Percentiles rank a stretch among this genome's conserved stretches.
Evolutionary conservation across 37 sponge, comb jelly and placozoan genomes (phyloP).

Genomic region (Ianthella basta): DNA sequence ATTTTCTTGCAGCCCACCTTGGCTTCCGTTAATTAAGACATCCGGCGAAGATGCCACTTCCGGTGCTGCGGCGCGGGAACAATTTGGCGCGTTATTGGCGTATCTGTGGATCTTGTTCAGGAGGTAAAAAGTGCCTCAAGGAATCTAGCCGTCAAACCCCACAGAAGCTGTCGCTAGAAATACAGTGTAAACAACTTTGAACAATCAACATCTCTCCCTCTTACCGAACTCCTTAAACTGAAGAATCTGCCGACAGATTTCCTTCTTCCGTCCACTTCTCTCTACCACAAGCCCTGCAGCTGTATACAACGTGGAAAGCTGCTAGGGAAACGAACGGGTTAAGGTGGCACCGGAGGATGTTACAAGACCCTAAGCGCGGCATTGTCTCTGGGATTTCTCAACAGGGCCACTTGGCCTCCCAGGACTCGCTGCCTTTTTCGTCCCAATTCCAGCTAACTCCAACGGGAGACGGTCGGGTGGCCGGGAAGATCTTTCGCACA

Average conservation of each 20-base stretch:
- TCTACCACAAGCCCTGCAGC: background rate
- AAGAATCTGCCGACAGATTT: no score
- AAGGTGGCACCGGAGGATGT: background rate
- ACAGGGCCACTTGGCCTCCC: background rate
- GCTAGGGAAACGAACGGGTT: background rate
- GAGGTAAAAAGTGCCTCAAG: no score
- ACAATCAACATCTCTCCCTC: no score
- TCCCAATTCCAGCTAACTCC: background rate
- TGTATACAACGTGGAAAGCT: background rate
- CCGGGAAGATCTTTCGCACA: no score
- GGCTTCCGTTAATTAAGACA: no score
- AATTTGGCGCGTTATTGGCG: constrained; percentile 37
- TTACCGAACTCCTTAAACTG: no score
- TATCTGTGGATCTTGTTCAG: background rate
- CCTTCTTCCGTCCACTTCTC: background rate
- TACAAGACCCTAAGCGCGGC: background rate
- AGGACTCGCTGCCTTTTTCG: background rate
- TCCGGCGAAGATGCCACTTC: no score
- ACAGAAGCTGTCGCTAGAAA: no score
- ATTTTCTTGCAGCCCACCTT: no score
- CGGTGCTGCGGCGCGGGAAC: constrained; percentile 20
- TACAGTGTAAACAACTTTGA: no score
- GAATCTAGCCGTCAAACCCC: no score
- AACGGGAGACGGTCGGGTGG: no score
- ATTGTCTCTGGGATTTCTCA: background rate